Conservation (phyloP, 2,888 invertebrate genomes). For the Diaperis boleti region DNA sequence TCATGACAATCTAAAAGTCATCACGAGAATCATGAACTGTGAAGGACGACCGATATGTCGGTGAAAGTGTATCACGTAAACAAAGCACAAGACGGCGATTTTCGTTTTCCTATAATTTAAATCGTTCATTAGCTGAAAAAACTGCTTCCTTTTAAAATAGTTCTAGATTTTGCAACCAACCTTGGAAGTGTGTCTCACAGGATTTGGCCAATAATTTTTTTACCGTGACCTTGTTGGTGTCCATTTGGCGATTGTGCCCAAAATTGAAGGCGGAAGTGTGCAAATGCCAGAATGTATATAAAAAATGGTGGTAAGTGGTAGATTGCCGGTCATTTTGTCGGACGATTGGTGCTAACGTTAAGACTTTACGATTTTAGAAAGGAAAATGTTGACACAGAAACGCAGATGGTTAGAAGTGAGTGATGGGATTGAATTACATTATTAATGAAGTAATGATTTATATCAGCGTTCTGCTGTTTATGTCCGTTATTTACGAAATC, state of each 20-base stretch:
- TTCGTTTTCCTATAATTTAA: conserved; percentile 33
- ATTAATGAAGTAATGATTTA: conserved; percentile 9
- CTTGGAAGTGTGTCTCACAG: conserved; percentile 20
- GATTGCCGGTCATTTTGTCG: too few species aligned
- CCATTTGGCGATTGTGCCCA: not conserved
- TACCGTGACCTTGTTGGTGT: conserved; percentile 13
- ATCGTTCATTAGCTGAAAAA: conserved; percentile 24
- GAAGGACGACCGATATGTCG: conserved; percentile 45
- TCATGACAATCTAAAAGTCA: conserved; percentile 42
- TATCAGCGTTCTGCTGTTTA: not conserved
- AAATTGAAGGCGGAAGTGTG: conserved; percentile 1
- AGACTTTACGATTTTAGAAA: conserved; percentile 17
- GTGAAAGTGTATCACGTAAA: conserved; percentile 46
- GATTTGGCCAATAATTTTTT: conserved; percentile 6
- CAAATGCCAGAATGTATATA: too few species aligned
- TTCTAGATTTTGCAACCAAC: conserved; percentile 13
- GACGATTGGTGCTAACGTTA: not conserved
- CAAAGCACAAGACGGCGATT: conserved; percentile 32
- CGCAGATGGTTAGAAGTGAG: conserved; percentile 10
- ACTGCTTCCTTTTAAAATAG: conserved; percentile 22
- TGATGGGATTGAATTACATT: conserved; percentile 9
- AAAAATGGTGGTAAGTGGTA: too few species aligned
- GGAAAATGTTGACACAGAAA: conserved; percentile 27
- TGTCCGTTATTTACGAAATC: not conserved
- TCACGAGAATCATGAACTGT: conserved; percentile 45